phyloP scores from a whole-genome alignment of 92 coral and sea anemone genomes.

The Metridium senile region DNA sequence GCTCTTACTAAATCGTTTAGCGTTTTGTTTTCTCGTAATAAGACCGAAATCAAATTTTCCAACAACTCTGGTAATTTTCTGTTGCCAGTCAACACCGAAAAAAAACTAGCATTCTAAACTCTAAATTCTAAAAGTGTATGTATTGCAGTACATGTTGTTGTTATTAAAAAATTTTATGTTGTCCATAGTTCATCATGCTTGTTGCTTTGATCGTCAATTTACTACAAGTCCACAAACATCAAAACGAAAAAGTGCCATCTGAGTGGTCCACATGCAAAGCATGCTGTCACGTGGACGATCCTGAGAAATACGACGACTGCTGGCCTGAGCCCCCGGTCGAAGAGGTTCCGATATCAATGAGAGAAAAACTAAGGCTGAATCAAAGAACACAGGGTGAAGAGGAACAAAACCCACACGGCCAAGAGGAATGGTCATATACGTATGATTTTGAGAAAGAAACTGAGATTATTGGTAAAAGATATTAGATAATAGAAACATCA shows the following conservation, averaged over 20 bases:
- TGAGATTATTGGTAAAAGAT: conserved; percentile 61
- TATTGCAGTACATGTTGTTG: not conserved
- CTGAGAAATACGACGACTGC: conserved; percentile 91
- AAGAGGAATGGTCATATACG: conserved; percentile 70
- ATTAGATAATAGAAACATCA: conserved; percentile 30
- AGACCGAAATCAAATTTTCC: too few species aligned
- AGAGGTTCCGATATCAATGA: conserved; percentile 70
- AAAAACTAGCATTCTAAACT: too few species aligned
- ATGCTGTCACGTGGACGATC: conserved; percentile 84
- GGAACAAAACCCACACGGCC: conserved; percentile 75
- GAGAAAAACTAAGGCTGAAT: conserved; percentile 59
- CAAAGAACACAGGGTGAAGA: conserved; percentile 62
- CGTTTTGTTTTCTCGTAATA: too few species aligned
- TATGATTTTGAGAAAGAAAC: conserved; percentile 75
- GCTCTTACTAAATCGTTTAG: too few species aligned
- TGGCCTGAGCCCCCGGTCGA: conserved; percentile 85
- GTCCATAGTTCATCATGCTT: conserved; percentile 63
- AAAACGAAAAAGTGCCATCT: conserved; percentile 64
- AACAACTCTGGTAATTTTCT: too few species aligned
- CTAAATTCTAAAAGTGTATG: not conserved
- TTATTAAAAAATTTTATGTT: not conserved
- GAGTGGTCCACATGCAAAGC: conserved; percentile 86
- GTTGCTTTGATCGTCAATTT: conserved; percentile 86
- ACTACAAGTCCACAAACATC: conserved; percentile 87
- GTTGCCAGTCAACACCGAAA: too few species aligned